These are phyloP conservation scores for Halichoeres trimaculatus DNA, from an alignment of 2,113 vertebrate species.

Conservation along the genomic window DNA sequence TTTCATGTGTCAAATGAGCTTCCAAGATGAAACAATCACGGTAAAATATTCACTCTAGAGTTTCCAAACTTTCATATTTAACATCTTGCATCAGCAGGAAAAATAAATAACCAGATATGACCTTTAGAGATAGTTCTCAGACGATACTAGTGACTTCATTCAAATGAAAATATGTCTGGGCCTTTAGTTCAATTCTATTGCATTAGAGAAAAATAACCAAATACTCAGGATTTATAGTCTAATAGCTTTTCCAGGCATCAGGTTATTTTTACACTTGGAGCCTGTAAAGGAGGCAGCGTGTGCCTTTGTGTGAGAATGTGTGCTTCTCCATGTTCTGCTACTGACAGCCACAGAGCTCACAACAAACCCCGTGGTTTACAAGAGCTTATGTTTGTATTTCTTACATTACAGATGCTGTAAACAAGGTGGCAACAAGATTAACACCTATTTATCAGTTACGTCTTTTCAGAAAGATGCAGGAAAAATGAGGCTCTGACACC, in stretches of 20 bases:
- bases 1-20: constrained; percentile 34
- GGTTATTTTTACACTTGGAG: constrained; percentile 72
- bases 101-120: constrained; percentile 37
- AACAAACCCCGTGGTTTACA: constrained; percentile 8
- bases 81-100: constrained; percentile 42
- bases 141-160: constrained; percentile 45
- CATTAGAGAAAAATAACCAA: constrained; percentile 57
- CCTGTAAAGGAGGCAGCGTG: constrained; percentile 27
- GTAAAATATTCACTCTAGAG: constrained; percentile 34
- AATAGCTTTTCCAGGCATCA: constrained; percentile 77
- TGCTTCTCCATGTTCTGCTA: constrained; percentile 10
- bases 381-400: constrained; percentile 20
- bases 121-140: constrained; percentile 26
- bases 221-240: constrained; percentile 69
- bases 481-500: not conserved
- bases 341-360: constrained; percentile 14
- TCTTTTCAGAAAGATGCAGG: constrained; percentile 8
- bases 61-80: constrained; percentile 57
- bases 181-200: constrained; percentile 63
- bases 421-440: constrained; percentile 29
- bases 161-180: constrained; percentile 43
- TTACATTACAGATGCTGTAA: constrained; percentile 7
- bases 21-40: constrained; percentile 37
- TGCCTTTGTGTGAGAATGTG: constrained; percentile 26
- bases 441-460: constrained; percentile 28